phyloP scores from a whole-genome alignment of 2,888 invertebrate genomes.

The Acleris emargana region DNA sequence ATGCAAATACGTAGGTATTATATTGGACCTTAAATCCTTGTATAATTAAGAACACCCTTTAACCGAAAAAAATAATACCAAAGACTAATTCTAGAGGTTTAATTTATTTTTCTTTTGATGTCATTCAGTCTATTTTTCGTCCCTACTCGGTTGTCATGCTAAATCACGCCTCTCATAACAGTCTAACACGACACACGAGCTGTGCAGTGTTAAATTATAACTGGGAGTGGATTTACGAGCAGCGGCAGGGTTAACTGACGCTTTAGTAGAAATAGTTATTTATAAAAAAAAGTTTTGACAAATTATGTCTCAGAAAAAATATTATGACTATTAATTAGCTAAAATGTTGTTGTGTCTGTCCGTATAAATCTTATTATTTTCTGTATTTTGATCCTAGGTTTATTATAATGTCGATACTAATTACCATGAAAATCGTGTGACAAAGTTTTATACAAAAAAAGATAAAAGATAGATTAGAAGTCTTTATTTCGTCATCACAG shows the following conservation, averaged over 20 bases:
- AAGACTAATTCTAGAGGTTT: background rate
- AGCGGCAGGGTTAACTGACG: slow-evolving; percentile 30
- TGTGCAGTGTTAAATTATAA: slow-evolving; percentile 48
- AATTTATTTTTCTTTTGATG: slow-evolving; percentile 11
- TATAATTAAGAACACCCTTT: too few relatives aligned
- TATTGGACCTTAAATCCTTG: too few relatives aligned
- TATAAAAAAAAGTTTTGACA: background rate
- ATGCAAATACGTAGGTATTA: too few relatives aligned
- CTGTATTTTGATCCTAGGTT: too few relatives aligned
- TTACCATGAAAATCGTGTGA: too few relatives aligned
- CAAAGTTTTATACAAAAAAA: too few relatives aligned
- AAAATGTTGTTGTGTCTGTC: too few relatives aligned
- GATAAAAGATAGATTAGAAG: too few relatives aligned
- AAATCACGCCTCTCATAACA: slow-evolving; percentile 42
- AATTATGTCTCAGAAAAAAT: background rate
- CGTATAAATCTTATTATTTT: too few relatives aligned
- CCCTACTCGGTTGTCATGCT: slow-evolving; percentile 14
- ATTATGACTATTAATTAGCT: background rate
- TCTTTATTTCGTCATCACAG: too few relatives aligned
- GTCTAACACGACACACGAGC: slow-evolving; percentile 42
- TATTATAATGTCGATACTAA: too few relatives aligned
- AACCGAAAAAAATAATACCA: too few relatives aligned
- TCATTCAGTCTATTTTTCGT: slow-evolving; percentile 11
- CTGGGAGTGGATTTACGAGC: slow-evolving; percentile 30
- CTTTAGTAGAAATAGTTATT: slow-evolving; percentile 10